Base-by-base conservation (phyloP, 2,113 vertebrate species). In the Bubo scandiacus region DNA sequence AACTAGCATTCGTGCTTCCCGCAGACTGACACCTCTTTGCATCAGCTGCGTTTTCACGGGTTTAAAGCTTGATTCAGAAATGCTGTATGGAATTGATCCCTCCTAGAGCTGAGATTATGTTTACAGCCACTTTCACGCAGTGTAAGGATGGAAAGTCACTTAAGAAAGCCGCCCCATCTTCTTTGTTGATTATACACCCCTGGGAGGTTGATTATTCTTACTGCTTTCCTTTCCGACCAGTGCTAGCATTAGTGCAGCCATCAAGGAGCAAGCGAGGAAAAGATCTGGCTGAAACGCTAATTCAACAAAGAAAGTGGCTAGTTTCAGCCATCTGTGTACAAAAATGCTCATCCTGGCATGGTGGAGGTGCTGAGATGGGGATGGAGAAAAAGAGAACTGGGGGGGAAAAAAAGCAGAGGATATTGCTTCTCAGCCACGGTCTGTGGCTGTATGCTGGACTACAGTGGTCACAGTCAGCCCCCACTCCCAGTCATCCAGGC, bases 1-100 rank as follows among this genome's bases (percentile, higher is more conserved):
- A 63, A 71, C n/a, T 23, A 3, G 2, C 0, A 1, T 15, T 62
- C 0, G 1, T 25, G 26, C 81, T 71, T 63, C 65, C 47, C 0
- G 0, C 67, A 89, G 75, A 36, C 51, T 57, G 65, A 89, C 27
- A 36, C 23, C 38, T 86, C 61, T 70, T 29, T n/a, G 34, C 30
- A 32, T 6, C n/a, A 63, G 47, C 54, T 70, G 38, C 9, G 2
- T 38, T 78, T 86, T 38, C 49, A 42, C 0, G 0, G 21, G 26
- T 68, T 81, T 59, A 54, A 74, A 74, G 66, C 27, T 30, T 12
- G 21, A 34, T 22, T 68, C 42, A 57, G 61, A 91, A 94, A 59
- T 6, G 29, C 29, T 55, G 34, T 26, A 45, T 0, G 0, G 43
- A 91, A 87, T 2, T 25, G 21, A 54, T 45, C 74, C 40, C 26